These are phyloP conservation scores for Spodoptera exigua DNA, from an alignment of 2,888 invertebrate species.

Conservation along the genomic window DNA sequence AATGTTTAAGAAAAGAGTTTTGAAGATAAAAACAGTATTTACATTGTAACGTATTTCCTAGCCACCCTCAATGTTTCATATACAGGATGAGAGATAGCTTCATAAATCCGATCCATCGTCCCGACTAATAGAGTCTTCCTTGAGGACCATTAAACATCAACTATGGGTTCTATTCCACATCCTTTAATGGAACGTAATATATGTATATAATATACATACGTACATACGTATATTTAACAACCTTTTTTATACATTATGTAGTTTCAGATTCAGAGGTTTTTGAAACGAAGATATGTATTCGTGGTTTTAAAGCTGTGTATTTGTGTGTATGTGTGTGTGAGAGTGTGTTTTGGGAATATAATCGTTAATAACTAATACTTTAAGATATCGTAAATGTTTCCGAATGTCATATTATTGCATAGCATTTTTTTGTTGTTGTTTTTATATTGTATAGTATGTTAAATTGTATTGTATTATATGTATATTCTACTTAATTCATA, in stretches of 20 bases:
- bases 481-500: no score
- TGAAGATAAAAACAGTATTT: constrained; percentile 47
- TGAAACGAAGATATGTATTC: background rate
- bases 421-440: no score
- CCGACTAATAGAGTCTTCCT: constrained; percentile 78
- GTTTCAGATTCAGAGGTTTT: constrained; percentile 21
- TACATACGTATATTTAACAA: constrained; percentile 16
- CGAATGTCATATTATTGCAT: no score
- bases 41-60: constrained; percentile 47
- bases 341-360: no score
- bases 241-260: constrained; percentile 31
- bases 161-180: constrained; percentile 58
- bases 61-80: constrained; percentile 63
- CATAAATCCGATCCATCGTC: constrained; percentile 75
- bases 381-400: no score
- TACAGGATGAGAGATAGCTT: constrained; percentile 67
- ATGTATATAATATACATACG: no score
- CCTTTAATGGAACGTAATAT: constrained; percentile 41
- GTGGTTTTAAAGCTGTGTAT: no score
- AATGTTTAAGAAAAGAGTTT: constrained; percentile 11
- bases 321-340: no score
- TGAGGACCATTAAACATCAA: constrained; percentile 73
- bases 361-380: no score
- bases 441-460: no score
- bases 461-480: no score